A percentile compares a stretch with the other conserved stretches of the same genome.
Conservation (phyloP, 2,888 invertebrate species). For the Lagria hirta region DNA sequence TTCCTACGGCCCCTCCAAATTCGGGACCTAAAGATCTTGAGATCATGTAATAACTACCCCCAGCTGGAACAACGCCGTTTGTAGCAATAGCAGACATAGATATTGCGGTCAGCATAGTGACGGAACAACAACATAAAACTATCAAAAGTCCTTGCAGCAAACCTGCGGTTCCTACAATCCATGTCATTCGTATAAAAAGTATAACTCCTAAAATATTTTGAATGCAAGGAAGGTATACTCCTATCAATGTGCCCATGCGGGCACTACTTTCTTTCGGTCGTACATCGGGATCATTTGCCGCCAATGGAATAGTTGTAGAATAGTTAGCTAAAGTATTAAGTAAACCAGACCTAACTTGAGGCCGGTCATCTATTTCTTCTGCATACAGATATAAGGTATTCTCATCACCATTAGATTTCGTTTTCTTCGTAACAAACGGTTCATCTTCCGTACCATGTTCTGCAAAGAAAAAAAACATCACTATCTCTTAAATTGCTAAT, state of each 20-base stretch:
- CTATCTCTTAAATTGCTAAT: too few species aligned
- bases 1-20: conserved; percentile 98
- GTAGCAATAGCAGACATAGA: conserved; percentile 99
- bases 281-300: conserved; percentile 75
- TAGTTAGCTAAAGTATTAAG: conserved; percentile 92
- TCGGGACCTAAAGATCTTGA: conserved; percentile 97
- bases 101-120: conserved; percentile 94
- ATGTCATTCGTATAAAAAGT: conserved; percentile 97
- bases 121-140: conserved; percentile 94
- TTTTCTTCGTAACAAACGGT: conserved; percentile 67
- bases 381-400: conserved; percentile 85
- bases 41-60: conserved; percentile 99
- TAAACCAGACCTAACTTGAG: conserved; percentile 83
- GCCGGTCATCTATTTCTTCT: conserved; percentile 88
- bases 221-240: conserved; percentile 97
- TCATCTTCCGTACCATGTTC: conserved; percentile 71
- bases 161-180: conserved; percentile 99
- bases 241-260: conserved; percentile 96
- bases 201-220: conserved; percentile 99
- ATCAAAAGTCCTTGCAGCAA: conserved; percentile 92
- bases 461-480: too few species aligned
- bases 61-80: conserved; percentile 97
- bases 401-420: conserved; percentile 73
- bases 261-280: conserved; percentile 68
- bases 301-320: conserved; percentile 90